These are phyloP conservation scores for Tarsius wallacei DNA, from an alignment of 2,797 vertebrate genomes.

Conservation along the genomic window DNA sequence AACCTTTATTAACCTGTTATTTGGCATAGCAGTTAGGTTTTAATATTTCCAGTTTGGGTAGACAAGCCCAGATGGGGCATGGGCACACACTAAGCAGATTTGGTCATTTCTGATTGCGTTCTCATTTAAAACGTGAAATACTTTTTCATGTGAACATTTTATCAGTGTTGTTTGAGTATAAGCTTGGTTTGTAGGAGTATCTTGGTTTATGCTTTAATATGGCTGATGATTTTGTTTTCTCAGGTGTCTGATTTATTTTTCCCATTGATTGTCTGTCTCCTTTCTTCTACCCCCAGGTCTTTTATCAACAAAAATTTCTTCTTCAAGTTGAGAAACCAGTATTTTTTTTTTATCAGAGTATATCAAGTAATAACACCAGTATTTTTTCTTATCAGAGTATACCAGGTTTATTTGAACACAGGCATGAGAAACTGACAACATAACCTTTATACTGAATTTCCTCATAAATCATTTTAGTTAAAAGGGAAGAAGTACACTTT, in stretches of 20 bases:
- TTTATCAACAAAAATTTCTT: constrained; percentile 32
- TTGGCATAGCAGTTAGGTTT: background rate
- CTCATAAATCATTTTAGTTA: background rate
- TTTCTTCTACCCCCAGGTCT: too few relatives aligned
- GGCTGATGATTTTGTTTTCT: constrained; percentile 34
- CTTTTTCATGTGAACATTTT: constrained; percentile 14
- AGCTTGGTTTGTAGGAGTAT: background rate
- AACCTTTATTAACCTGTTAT: constrained; percentile 20
- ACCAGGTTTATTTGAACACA: background rate
- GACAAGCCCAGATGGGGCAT: background rate
- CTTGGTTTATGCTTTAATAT: background rate
- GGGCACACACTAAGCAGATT: background rate
- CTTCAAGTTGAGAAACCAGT: background rate
- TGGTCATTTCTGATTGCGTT: constrained; percentile 31
- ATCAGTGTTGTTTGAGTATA: constrained; percentile 36
- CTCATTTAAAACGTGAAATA: constrained; percentile 31
- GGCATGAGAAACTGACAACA: background rate
- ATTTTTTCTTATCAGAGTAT: background rate
- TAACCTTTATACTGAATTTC: background rate
- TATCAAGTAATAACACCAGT: background rate
- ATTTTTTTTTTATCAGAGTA: background rate
- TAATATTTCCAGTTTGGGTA: constrained; percentile 7
- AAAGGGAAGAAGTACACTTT: background rate
- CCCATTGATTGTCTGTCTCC: background rate
- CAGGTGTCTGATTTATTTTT: constrained; percentile 15